Evolutionary conservation across 2,888 invertebrate genomes (phyloP).

Genomic region (Sepioteuthis lessoniana): DNA sequence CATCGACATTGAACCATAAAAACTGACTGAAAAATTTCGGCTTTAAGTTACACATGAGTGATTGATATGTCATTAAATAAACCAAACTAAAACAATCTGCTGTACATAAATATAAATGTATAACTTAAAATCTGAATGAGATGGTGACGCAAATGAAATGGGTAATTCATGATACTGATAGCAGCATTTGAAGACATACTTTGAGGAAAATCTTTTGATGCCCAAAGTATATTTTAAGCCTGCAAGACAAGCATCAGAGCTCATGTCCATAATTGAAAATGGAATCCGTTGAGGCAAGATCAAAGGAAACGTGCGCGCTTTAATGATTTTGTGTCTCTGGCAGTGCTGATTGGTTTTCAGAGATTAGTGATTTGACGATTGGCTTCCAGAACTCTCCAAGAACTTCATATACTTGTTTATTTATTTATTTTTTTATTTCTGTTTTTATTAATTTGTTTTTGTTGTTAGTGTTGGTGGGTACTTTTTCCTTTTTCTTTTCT

Average conservation of each 20-base stretch:
- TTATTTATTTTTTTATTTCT: no score
- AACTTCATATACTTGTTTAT: not conserved
- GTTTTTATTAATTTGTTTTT: no score
- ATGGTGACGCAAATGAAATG: not conserved
- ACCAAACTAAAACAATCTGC: no score
- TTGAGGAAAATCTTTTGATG: not conserved
- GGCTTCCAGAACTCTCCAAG: not conserved
- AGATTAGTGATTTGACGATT: not conserved
- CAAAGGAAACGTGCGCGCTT: not conserved
- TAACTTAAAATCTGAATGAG: no score
- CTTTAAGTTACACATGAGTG: no score
- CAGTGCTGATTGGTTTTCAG: not conserved
- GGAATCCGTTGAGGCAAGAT: not conserved
- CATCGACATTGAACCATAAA: no score
- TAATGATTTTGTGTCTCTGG: not conserved
- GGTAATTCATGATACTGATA: not conserved
- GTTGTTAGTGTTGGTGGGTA: no score
- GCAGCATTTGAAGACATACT: not conserved
- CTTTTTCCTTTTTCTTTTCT: no score
- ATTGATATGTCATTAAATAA: no score
- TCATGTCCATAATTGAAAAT: constrained; percentile 16
- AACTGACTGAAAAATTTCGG: no score
- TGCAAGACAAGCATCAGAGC: not conserved
- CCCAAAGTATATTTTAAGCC: not conserved
- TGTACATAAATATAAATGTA: no score